A percentile compares a stretch with the other conserved stretches of the same genome.
Evolutionary conservation across 2,888 invertebrate genomes (phyloP).

Genomic region (Meloe dianella): DNA sequence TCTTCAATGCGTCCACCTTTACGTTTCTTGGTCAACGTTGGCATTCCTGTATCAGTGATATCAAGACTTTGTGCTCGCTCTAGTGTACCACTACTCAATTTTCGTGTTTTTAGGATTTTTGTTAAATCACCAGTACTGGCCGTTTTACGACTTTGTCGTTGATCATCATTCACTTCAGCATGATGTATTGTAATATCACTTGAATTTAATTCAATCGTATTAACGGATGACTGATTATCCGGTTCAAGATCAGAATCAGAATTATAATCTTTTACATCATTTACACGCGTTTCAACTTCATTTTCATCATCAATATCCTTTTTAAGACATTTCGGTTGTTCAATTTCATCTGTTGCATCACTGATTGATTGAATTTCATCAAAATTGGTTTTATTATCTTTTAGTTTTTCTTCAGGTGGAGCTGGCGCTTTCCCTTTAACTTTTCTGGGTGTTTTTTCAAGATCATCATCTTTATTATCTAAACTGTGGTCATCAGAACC

Average conservation of each 20-base stretch:
- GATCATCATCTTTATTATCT: slow-evolving; percentile 46
- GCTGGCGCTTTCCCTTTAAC: slow-evolving; percentile 77
- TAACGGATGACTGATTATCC: slow-evolving; percentile 60
- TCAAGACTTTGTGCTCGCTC: slow-evolving; percentile 84
- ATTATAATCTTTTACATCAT: slow-evolving; percentile 49
- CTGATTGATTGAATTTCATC: slow-evolving; percentile 63
- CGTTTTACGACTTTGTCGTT: slow-evolving; percentile 72
- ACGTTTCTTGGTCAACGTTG: slow-evolving; percentile 63
- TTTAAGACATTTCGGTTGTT: slow-evolving; percentile 39
- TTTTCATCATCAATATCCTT: slow-evolving; percentile 27
- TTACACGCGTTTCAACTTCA: slow-evolving; percentile 23
- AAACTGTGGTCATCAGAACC: slow-evolving; percentile 54
- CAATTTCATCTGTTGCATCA: slow-evolving; percentile 61
- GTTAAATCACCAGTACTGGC: slow-evolving; percentile 82
- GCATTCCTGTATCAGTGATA: slow-evolving; percentile 65
- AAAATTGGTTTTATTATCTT: slow-evolving; percentile 54
- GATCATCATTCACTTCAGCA: slow-evolving; percentile 66
- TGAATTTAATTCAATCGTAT: slow-evolving; percentile 76
- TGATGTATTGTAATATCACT: slow-evolving; percentile 78
- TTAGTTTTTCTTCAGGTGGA: slow-evolving; percentile 61
- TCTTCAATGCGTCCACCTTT: slow-evolving; percentile 63
- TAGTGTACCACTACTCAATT: slow-evolving; percentile 63
- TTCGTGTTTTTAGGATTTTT: slow-evolving; percentile 66
- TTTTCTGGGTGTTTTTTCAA: slow-evolving; percentile 64
- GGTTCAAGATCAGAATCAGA: slow-evolving; percentile 64